These are phyloP conservation scores for Thyatira batis DNA, from an alignment of 2,888 invertebrate genomes.

Conservation along the genomic window DNA sequence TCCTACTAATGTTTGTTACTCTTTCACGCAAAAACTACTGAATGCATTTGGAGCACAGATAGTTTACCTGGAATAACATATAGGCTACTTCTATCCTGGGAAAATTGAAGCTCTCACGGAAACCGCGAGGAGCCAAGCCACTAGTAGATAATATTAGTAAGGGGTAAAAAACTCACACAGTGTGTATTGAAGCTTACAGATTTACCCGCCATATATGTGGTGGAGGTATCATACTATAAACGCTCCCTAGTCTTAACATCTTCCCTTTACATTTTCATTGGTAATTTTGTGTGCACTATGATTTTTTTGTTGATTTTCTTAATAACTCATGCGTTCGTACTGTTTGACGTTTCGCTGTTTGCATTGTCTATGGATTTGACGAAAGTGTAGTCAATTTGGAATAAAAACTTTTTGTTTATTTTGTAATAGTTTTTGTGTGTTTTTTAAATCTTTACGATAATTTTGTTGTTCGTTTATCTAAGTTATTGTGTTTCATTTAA, in stretches of 20 bases:
- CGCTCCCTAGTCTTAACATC: constrained; percentile 43
- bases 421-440: background rate
- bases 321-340: constrained; percentile 7
- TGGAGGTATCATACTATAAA: constrained; percentile 29
- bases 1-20: no score
- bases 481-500: no score
- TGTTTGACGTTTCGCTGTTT: background rate
- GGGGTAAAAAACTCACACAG: constrained; percentile 51
- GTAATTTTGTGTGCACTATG: constrained; percentile 20
- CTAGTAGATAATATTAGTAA: background rate
- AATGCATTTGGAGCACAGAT: no score
- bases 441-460: no score
- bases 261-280: constrained; percentile 44
- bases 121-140: no score
- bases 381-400: constrained; percentile 18
- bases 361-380: constrained; percentile 9
- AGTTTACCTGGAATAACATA: no score
- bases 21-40: no score
- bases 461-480: no score
- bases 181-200: constrained; percentile 60
- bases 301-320: constrained; percentile 22
- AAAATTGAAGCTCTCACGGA: no score
- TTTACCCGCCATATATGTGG: constrained; percentile 65
- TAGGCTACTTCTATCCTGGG: no score
- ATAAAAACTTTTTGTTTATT: background rate